Evolutionary conservation across 2,888 invertebrate species (phyloP).

Genomic region (Rhagophthalmus giganteus): DNA sequence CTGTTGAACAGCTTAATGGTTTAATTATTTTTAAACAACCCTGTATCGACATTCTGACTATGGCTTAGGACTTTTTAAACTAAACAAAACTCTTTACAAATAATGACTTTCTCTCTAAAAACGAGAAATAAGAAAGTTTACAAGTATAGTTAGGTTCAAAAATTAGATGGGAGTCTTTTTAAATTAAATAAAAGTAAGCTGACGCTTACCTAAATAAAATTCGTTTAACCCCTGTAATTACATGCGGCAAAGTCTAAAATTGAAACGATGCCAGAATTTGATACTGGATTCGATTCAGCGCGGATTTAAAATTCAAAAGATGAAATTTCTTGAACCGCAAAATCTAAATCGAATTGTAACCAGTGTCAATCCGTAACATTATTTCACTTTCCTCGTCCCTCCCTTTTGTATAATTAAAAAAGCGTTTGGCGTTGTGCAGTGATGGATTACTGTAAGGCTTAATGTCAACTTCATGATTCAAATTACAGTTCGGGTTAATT

Average conservation of each 20-base stretch:
- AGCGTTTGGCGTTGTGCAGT: constrained; percentile 51
- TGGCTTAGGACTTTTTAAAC: no score
- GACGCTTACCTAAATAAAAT: constrained; percentile 19
- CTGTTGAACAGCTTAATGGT: no score
- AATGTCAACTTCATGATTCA: constrained; percentile 56
- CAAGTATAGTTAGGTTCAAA: no score
- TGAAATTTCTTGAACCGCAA: constrained; percentile 51
- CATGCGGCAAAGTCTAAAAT: no score
- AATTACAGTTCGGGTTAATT: constrained; percentile 51
- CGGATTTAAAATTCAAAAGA: constrained; percentile 51
- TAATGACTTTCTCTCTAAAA: no score
- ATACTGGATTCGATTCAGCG: constrained; percentile 43
- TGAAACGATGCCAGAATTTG: no score
- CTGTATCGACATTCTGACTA: no score
- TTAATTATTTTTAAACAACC: no score
- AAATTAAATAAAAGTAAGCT: no score
- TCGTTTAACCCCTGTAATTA: no score
- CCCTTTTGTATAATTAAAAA: constrained; percentile 47
- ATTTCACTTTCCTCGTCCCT: constrained; percentile 48
- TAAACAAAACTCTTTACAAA: no score
- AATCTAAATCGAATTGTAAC: constrained; percentile 55
- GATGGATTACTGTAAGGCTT: constrained; percentile 55
- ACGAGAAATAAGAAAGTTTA: no score
- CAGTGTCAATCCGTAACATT: constrained; percentile 51
- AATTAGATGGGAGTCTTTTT: neutral